Percentiles rank a stretch among this genome's conserved stretches.
These are phyloP conservation scores for Volucella inflata DNA, from an alignment of 2,888 invertebrate genomes.

Conservation along the genomic window DNA sequence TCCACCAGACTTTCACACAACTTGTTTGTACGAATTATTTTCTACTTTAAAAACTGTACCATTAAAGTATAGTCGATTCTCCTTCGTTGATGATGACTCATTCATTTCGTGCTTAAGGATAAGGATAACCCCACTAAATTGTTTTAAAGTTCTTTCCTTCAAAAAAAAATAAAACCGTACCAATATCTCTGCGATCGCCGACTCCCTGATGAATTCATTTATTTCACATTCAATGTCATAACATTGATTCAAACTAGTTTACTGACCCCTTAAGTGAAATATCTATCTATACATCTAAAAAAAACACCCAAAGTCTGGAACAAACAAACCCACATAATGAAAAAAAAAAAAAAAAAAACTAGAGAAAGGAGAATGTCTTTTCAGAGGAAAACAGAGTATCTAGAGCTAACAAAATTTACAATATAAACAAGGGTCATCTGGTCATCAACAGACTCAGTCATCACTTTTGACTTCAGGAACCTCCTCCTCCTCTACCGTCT, in stretches of 20 bases:
- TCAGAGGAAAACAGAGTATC: not conserved
- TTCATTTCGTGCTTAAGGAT: too few relatives aligned
- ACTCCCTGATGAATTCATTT: conserved; percentile 30
- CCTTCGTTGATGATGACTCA: too few relatives aligned
- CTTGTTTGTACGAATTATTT: too few relatives aligned
- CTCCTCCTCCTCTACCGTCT: not conserved
- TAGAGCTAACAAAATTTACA: conserved; percentile 1
- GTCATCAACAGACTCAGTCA: conserved; percentile 48
- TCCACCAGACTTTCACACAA: too few relatives aligned
- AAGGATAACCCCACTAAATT: not conserved
- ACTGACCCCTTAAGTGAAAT: conserved; percentile 66
- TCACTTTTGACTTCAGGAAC: conserved; percentile 17
- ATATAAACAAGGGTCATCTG: conserved; percentile 64
- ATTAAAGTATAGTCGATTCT: too few relatives aligned
- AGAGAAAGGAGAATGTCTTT: conserved; percentile 56
- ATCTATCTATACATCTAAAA: not conserved
- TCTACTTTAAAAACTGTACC: too few relatives aligned
- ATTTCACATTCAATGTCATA: conserved; percentile 63
- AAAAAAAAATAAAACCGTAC: too few relatives aligned
- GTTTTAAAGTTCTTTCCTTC: not conserved
- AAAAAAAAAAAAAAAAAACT: not conserved
- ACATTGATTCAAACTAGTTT: conserved; percentile 66
- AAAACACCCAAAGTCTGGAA: not conserved
- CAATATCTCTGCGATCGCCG: not conserved
- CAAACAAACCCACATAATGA: conserved; percentile 23